Conservation (phyloP, 2,888 invertebrate genomes). For the Eristalis intricaria region DNA sequence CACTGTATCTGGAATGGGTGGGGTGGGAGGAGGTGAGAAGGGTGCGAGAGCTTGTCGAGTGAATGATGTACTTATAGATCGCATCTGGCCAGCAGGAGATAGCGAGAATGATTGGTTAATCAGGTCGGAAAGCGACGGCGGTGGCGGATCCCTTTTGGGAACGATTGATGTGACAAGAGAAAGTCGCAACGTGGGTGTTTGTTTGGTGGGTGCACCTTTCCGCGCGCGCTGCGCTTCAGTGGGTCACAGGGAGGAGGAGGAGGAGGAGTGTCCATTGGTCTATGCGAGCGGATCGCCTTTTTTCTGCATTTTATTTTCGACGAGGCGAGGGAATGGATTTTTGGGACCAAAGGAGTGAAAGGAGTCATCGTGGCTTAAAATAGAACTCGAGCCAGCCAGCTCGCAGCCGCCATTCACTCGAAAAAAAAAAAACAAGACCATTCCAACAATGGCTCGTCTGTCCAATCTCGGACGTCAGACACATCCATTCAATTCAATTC, state of each 20-base stretch:
- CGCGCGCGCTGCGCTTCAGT: not conserved
- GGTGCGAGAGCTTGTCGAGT: conserved; percentile 1
- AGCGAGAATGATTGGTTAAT: conserved; percentile 32
- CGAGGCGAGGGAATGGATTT: not conserved
- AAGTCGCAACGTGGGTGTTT: not conserved
- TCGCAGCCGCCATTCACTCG: too few species aligned
- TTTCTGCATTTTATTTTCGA: not conserved
- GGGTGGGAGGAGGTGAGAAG: not conserved
- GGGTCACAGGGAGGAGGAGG: not conserved
- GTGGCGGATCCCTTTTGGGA: not conserved
- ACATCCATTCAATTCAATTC: not conserved
- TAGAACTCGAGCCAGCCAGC: too few species aligned
- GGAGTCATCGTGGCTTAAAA: too few species aligned
- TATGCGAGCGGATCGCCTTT: not conserved
- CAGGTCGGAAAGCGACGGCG: conserved; percentile 5
- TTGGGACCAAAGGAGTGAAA: too few species aligned
- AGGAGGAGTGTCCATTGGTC: not conserved
- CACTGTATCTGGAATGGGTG: not conserved
- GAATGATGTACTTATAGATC: conserved; percentile 18
- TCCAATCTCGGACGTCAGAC: not conserved
- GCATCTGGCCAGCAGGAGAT: conserved; percentile 29
- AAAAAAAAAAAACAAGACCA: not conserved
- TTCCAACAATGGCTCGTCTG: not conserved
- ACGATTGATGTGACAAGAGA: not conserved
- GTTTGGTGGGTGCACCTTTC: not conserved